These are phyloP conservation scores for Protodeltote pygarga DNA, from an alignment of 2,888 invertebrate species.

Conservation along the genomic window DNA sequence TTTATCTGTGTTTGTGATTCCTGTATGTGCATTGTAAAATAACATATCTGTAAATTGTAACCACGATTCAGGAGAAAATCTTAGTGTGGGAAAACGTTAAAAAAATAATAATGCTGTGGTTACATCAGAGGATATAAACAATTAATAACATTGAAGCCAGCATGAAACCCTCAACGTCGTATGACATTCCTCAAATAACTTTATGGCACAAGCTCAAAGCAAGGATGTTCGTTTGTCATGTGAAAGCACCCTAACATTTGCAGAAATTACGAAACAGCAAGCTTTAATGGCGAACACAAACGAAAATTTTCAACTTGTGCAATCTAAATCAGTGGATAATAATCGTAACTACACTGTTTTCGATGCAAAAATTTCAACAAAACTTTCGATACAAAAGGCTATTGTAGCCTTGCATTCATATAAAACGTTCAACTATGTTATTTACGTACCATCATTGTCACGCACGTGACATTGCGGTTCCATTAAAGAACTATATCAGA, in stretches of 20 bases:
- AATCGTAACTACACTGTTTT: slow-evolving; percentile 47
- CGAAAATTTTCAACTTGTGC: slow-evolving; percentile 51
- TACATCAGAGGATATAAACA: slow-evolving; percentile 15
- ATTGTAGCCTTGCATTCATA: slow-evolving; percentile 66
- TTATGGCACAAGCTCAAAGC: slow-evolving; percentile 25
- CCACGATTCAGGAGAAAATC: too few species aligned
- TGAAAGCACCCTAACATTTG: slow-evolving; percentile 39
- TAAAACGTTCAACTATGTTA: slow-evolving; percentile 75
- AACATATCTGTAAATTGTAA: too few species aligned
- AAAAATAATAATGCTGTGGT: slow-evolving; percentile 19
- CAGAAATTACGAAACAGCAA: slow-evolving; percentile 47
- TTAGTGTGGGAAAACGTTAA: too few species aligned
- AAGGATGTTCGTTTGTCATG: slow-evolving; percentile 41
- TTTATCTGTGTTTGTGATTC: too few species aligned
- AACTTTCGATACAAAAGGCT: slow-evolving; percentile 64
- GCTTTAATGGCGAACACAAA: slow-evolving; percentile 42
- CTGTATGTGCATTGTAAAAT: too few species aligned
- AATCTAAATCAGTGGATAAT: slow-evolving; percentile 53
- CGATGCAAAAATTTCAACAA: slow-evolving; percentile 60
- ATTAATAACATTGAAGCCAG: slow-evolving; percentile 32
- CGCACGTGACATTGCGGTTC: slow-evolving; percentile 80
- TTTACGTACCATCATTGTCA: slow-evolving; percentile 84
- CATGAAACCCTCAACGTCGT: slow-evolving; percentile 27
- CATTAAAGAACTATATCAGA: slow-evolving; percentile 81
- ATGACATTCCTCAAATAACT: slow-evolving; percentile 29